Evolutionary conservation across 1,140 invertebrate species (phyloP).

Genomic region (Argopecten irradians): DNA sequence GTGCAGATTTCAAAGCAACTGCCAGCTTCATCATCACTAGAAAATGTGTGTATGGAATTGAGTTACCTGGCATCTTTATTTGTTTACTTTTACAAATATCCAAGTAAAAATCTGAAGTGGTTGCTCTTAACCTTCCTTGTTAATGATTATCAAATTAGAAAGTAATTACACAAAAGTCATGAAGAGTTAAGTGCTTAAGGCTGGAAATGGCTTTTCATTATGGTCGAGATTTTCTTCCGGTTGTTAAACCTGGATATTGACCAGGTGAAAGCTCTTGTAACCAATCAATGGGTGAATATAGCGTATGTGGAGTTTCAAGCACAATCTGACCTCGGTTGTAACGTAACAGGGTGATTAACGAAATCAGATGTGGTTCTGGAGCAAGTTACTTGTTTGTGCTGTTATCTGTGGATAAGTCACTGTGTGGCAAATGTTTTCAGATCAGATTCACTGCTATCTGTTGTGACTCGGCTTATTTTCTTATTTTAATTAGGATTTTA

Average conservation of each 20-base stretch:
- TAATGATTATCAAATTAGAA: not conserved
- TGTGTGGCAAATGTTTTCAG: not conserved
- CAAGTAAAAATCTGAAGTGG: not conserved
- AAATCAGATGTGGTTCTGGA: not conserved
- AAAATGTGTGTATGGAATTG: not conserved
- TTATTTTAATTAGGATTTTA: constrained; percentile 23
- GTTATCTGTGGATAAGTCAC: not conserved
- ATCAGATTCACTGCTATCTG: not conserved
- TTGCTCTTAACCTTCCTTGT: too few relatives aligned
- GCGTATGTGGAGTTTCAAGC: not conserved
- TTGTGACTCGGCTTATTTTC: not conserved
- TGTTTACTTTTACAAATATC: not conserved
- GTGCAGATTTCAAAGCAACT: not conserved
- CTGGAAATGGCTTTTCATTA: not conserved
- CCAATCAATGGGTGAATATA: not conserved
- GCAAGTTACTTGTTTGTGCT: not conserved
- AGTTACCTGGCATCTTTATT: not conserved
- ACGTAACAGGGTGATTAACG: not conserved
- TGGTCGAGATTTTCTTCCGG: not conserved
- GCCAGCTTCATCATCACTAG: not conserved
- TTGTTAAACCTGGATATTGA: not conserved
- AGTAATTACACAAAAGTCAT: not conserved
- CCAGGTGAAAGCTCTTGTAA: not conserved
- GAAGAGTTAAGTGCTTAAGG: not conserved
- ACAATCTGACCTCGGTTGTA: not conserved